Conservation (phyloP, 2,113 vertebrate species). For the Dendrocopos noguchii region DNA sequence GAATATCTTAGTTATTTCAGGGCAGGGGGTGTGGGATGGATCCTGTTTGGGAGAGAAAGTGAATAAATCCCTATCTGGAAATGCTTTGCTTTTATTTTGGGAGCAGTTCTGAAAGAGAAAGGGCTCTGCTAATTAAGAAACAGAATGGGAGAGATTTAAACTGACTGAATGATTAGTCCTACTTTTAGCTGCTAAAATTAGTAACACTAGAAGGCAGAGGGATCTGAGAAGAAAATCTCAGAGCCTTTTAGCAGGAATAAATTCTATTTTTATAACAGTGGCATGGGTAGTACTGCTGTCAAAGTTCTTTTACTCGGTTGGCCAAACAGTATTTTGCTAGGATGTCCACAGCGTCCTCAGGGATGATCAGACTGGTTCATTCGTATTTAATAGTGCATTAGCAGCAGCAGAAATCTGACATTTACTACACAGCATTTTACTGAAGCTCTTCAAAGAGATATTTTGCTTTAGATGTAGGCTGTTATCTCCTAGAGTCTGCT, state of each 20-base stretch:
- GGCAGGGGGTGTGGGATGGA: background rate
- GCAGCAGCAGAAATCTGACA: background rate
- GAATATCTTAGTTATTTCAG: background rate
- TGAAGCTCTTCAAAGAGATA: background rate
- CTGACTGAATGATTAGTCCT: background rate
- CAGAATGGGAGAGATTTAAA: background rate
- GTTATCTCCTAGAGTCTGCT: background rate
- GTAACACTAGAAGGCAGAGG: slow-evolving; percentile 10
- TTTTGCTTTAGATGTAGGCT: background rate
- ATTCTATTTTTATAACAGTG: background rate
- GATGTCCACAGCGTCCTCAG: background rate
- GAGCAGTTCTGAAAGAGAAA: background rate
- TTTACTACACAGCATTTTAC: background rate
- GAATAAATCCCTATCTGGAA: background rate
- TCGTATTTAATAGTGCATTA: background rate
- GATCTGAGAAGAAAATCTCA: background rate
- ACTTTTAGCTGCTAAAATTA: background rate
- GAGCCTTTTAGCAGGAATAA: background rate
- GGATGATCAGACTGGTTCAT: background rate
- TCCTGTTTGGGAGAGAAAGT: background rate
- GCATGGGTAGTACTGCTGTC: background rate
- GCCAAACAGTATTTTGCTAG: background rate
- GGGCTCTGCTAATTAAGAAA: background rate
- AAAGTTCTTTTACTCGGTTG: background rate
- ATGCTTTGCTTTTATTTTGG: background rate